Evolutionary conservation across 2,888 invertebrate species (phyloP).

Genomic region (Ceriagrion tenellum): DNA sequence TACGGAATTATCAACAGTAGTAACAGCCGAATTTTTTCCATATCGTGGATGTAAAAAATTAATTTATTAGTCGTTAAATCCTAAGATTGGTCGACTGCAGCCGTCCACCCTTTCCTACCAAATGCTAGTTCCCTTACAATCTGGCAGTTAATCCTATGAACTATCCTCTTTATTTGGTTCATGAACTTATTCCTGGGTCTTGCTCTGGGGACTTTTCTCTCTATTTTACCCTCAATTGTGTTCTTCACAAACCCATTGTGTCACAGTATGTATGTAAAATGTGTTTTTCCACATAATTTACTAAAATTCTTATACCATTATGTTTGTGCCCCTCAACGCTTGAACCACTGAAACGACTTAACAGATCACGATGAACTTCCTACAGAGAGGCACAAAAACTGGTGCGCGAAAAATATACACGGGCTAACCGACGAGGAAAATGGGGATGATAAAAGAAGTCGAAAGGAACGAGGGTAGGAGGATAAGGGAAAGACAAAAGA

Average conservation of each 20-base stretch:
- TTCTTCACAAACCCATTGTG: too few relatives aligned
- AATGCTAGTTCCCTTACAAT: too few relatives aligned
- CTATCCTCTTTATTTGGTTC: too few relatives aligned
- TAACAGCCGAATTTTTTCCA: background rate
- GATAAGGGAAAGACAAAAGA: background rate
- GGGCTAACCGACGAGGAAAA: background rate
- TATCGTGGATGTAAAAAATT: background rate
- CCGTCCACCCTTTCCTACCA: too few relatives aligned
- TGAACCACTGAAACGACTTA: background rate
- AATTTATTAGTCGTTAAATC: too few relatives aligned
- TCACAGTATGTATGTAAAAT: too few relatives aligned
- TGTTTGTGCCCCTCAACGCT: background rate
- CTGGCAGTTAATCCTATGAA: too few relatives aligned
- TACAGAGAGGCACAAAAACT: background rate
- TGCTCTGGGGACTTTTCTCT: too few relatives aligned
- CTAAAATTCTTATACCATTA: background rate
- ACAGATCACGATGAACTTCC: background rate
- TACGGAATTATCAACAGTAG: background rate
- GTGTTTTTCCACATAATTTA: background rate
- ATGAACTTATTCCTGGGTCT: too few relatives aligned
- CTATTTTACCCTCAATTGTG: too few relatives aligned
- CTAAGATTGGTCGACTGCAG: too few relatives aligned
- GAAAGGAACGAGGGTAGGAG: background rate
- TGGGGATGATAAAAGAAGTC: background rate
- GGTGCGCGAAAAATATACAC: background rate